A percentile compares a stretch with the other conserved stretches of the same genome.
phyloP scores from a whole-genome alignment of 2,888 invertebrate species.

The Ormyrus labotus region DNA sequence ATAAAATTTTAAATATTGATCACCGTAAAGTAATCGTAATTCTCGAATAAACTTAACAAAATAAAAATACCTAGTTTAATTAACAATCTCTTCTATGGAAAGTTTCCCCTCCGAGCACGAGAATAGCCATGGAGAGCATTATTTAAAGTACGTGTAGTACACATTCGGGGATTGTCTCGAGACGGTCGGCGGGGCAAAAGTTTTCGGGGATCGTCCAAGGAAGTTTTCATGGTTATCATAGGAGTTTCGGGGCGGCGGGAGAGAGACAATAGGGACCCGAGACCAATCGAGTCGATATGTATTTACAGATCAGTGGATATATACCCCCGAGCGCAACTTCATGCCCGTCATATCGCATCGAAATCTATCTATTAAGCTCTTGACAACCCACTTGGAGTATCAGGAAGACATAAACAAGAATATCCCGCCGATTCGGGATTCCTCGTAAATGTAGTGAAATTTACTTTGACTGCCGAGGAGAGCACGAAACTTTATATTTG shows the following conservation, averaged over 20 bases:
- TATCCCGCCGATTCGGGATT: slow-evolving; percentile 24
- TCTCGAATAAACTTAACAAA: background rate
- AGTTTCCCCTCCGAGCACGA: background rate
- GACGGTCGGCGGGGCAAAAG: slow-evolving; percentile 27
- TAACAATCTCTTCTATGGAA: slow-evolving; percentile 33
- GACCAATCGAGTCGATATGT: slow-evolving; percentile 50
- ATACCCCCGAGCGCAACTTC: slow-evolving; percentile 29
- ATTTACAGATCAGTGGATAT: slow-evolving; percentile 70
- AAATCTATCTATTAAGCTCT: slow-evolving; percentile 64
- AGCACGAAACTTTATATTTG: slow-evolving; percentile 45
- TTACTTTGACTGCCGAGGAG: slow-evolving; percentile 35
- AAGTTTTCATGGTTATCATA: slow-evolving; percentile 56
- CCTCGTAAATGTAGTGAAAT: slow-evolving; percentile 54
- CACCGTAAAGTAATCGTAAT: no score
- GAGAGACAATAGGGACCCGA: slow-evolving; percentile 32
- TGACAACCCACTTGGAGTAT: slow-evolving; percentile 53
- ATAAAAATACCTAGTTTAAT: slow-evolving; percentile 24
- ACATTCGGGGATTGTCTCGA: slow-evolving; percentile 50
- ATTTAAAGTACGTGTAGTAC: slow-evolving; percentile 56
- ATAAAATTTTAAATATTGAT: no score
- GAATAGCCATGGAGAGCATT: slow-evolving; percentile 36
- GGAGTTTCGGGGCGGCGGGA: background rate
- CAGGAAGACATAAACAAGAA: slow-evolving; percentile 57
- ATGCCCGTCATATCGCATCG: slow-evolving; percentile 68
- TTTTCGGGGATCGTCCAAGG: slow-evolving; percentile 31